Evolutionary conservation across 2,113 vertebrate genomes (phyloP).

Genomic region (Oostethus manadensis): DNA sequence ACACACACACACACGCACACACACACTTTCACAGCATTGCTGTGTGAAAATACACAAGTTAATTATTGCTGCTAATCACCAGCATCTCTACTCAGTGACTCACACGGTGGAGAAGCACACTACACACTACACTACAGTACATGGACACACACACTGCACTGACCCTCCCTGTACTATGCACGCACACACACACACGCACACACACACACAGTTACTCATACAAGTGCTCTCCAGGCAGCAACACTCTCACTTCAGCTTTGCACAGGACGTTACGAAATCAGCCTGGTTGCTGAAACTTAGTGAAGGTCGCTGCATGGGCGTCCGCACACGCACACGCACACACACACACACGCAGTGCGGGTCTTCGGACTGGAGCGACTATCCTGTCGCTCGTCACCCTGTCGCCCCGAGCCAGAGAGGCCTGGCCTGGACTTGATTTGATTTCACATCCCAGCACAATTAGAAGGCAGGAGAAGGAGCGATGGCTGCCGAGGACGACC

Average conservation of each 20-base stretch:
- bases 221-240: slow-evolving; percentile 50
- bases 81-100: slow-evolving; percentile 38
- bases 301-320: slow-evolving; percentile 45
- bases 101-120: slow-evolving; percentile 1
- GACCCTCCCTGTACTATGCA: slow-evolving; percentile 39
- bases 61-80: slow-evolving; percentile 63
- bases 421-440: slow-evolving; percentile 37
- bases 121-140: not conserved
- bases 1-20: slow-evolving; percentile 3
- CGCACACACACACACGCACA: slow-evolving; percentile 35
- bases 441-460: slow-evolving; percentile 38
- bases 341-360: slow-evolving; percentile 34
- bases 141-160: slow-evolving; percentile 30
- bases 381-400: slow-evolving; percentile 39
- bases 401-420: slow-evolving; percentile 45
- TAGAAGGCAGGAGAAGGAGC: slow-evolving; percentile 24
- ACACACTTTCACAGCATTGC: slow-evolving; percentile 27
- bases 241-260: slow-evolving; percentile 59
- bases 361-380: slow-evolving; percentile 34
- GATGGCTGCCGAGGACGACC: slow-evolving; percentile 65
- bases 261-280: slow-evolving; percentile 75
- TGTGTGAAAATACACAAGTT: slow-evolving; percentile 46
- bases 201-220: slow-evolving; percentile 38
- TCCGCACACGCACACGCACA: slow-evolving; percentile 38
- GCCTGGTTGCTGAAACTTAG: slow-evolving; percentile 61